Conservation (phyloP, 2,113 vertebrate species). For the Chitala chitala region DNA sequence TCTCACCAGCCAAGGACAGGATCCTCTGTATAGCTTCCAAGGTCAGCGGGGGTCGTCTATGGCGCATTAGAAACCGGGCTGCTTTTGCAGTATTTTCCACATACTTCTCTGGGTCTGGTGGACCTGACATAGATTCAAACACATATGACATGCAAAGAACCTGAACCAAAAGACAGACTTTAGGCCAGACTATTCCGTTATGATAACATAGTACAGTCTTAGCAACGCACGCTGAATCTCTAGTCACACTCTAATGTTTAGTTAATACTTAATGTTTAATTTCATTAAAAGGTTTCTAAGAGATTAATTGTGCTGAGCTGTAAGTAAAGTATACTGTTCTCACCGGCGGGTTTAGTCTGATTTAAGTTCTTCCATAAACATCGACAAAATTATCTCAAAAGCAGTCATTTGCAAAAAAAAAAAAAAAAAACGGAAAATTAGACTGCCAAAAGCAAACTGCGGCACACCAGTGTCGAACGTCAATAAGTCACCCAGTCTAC, state of each 20-base stretch:
- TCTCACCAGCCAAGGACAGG: neutral
- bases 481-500: neutral
- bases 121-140: neutral
- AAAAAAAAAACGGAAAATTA: constrained; percentile 15
- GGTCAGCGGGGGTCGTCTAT: neutral
- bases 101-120: neutral
- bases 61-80: neutral
- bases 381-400: neutral
- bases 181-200: neutral
- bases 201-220: neutral
- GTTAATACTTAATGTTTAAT: constrained; percentile 17
- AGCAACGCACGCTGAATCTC: neutral
- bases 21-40: neutral
- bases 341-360: constrained; percentile 4
- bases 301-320: constrained; percentile 12
- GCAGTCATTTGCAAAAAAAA: neutral
- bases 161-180: neutral
- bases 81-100: neutral
- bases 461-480: neutral
- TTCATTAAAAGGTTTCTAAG: constrained; percentile 2
- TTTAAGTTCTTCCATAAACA: constrained; percentile 24
- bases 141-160: neutral
- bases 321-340: constrained; percentile 1
- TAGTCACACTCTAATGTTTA: neutral
- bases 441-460: neutral